phyloP scores from a whole-genome alignment of 1,140 invertebrate genomes.

The Drosophila nigrodunni region DNA sequence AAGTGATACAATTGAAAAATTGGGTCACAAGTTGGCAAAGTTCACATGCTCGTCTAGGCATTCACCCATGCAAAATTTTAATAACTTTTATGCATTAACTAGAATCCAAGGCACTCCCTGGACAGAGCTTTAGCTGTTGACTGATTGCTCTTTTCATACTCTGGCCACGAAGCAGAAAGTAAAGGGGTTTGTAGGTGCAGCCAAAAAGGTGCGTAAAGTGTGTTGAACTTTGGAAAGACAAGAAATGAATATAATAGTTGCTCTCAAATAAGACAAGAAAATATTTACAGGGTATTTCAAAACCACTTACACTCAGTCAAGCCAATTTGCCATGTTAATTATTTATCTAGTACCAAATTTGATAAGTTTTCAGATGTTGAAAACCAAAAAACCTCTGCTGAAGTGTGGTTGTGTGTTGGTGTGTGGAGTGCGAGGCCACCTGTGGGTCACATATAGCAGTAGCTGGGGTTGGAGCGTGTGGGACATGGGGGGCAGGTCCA shows the following conservation, averaged over 20 bases:
- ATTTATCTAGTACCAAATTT: slow-evolving; percentile 27
- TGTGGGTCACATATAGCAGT: neutral
- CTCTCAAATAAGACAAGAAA: too few relatives aligned
- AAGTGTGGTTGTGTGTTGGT: slow-evolving; percentile 20
- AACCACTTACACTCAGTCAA: neutral
- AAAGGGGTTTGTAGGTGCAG: neutral
- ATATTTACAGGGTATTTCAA: neutral
- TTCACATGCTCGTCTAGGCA: slow-evolving; percentile 18
- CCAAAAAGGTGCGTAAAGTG: too few relatives aligned
- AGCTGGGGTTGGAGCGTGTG: neutral
- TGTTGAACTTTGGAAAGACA: too few relatives aligned
- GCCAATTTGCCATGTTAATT: slow-evolving; percentile 1
- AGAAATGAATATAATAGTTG: too few relatives aligned
- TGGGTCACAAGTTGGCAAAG: slow-evolving; percentile 24
- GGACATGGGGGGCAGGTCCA: neutral
- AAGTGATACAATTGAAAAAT: slow-evolving; percentile 11
- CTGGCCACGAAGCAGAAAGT: neutral
- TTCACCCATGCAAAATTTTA: slow-evolving; percentile 31
- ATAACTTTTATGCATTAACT: slow-evolving; percentile 44
- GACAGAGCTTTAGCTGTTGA: neutral
- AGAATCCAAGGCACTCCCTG: slow-evolving; percentile 1
- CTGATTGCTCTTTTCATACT: neutral
- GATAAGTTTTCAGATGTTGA: slow-evolving; percentile 16
- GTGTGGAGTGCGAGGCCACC: slow-evolving; percentile 3
- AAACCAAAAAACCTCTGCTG: neutral